Conservation (phyloP, 2,113 vertebrate genomes). For the Aegithalos caudatus region DNA sequence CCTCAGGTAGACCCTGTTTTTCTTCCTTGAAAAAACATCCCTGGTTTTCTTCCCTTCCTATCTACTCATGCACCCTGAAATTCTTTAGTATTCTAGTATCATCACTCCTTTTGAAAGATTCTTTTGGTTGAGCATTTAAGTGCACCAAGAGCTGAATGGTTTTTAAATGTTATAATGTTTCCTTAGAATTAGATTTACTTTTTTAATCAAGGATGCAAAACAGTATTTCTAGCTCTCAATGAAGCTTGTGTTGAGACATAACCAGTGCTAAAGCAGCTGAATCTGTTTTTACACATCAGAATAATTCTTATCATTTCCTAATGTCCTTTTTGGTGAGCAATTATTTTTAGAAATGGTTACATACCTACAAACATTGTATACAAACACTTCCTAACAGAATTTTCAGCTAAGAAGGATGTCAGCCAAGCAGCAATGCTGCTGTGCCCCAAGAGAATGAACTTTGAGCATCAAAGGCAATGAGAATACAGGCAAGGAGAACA, state of each 20-base stretch:
- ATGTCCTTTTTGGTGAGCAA: conserved; percentile 11
- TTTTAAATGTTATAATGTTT: conserved; percentile 68
- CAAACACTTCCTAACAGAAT: not conserved
- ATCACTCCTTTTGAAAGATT: conserved; percentile 15
- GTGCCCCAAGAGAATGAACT: not conserved
- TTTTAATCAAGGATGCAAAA: conserved; percentile 65
- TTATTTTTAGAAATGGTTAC: conserved; percentile 6
- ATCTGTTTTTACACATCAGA: conserved; percentile 41
- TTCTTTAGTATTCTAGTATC: conserved; percentile 41
- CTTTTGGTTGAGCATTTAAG: conserved; percentile 35
- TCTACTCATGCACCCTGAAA: not conserved
- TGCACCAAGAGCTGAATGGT: conserved; percentile 27
- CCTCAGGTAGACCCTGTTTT: not conserved
- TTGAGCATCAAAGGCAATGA: not conserved
- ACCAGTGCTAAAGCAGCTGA: conserved; percentile 3
- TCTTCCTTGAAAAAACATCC: not conserved
- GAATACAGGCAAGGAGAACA: not conserved
- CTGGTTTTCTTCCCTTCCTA: not conserved
- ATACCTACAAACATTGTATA: not conserved
- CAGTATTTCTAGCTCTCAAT: conserved; percentile 45
- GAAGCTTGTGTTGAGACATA: conserved; percentile 29
- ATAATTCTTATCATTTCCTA: conserved; percentile 32
- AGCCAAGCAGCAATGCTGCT: conserved; percentile 2
- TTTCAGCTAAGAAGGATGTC: conserved; percentile 35
- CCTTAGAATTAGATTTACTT: conserved; percentile 66